phyloP scores from a whole-genome alignment of 2,797 vertebrate genomes.

The Emys orbicularis region DNA sequence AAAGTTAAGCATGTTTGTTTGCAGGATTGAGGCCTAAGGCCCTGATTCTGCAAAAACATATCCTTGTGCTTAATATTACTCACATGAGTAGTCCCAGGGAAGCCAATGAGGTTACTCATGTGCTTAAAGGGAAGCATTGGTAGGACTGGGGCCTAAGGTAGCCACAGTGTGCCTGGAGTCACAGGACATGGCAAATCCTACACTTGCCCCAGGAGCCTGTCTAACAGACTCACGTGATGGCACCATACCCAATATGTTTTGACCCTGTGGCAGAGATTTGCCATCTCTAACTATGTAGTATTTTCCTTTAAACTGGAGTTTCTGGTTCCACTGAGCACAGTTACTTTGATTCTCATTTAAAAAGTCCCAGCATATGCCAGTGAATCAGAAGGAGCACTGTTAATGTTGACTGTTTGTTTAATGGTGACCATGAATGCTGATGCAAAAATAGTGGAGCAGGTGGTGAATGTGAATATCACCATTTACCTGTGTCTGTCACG shows the following conservation, averaged over 20 bases:
- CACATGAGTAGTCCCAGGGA: background rate
- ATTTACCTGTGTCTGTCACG: conserved; percentile 43
- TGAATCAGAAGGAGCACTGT: background rate
- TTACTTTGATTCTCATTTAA: background rate
- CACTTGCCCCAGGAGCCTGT: background rate
- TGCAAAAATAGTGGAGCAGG: conserved; percentile 48
- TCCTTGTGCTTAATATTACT: background rate
- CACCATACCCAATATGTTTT: background rate
- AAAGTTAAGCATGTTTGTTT: background rate
- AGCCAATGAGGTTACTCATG: background rate
- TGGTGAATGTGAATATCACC: conserved; percentile 39
- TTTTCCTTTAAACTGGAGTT: background rate
- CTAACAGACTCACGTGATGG: background rate
- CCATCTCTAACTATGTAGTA: background rate
- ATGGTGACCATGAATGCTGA: background rate
- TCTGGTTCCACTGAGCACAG: background rate
- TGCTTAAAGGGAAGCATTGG: background rate
- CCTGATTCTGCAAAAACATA: background rate
- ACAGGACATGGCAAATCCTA: background rate
- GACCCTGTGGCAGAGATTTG: background rate
- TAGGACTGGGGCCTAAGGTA: background rate
- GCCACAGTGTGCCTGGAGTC: background rate
- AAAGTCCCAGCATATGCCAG: too few relatives aligned
- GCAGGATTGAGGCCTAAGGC: background rate
- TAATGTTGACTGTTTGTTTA: background rate